Base-by-base conservation (phyloP, 2,113 vertebrate species). In the Bolborhynchus lineola region DNA sequence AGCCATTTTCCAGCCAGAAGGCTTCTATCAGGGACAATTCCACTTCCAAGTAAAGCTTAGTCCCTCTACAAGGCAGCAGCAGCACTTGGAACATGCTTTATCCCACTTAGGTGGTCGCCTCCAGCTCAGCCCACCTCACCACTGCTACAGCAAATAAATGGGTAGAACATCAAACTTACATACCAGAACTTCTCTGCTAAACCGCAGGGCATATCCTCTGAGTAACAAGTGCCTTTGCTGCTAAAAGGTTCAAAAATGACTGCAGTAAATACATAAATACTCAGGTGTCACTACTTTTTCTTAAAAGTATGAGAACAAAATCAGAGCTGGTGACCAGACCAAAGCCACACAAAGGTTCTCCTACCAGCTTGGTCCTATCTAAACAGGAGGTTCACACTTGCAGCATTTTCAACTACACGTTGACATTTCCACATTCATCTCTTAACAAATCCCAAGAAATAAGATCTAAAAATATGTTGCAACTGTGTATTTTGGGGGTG, bases 401-500 rank as follows among this genome's bases (percentile, higher is more conserved):
- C 42, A 37, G 11, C 6, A 2, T 64, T 53, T 82, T 37, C 69
- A 72, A 46, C 31, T 33, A 21, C 52, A 37, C 24, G 70, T 47
- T 41, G 63, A 31, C 52, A 72, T 29, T 60, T 68, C 70, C 80
- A 70, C 24, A 23, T 50, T 84, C 50, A 64, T 70, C 42, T 81
- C 68, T 17, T 17, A 59, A 60, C 1, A 4, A 67, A 75, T 35
- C 65, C 55, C 28, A 75, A 80, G 72, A 91, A 93, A 75, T 53
- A 75, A 47, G 35, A 71, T 63, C 86, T 90, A 82, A 64, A 95
- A 90, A 59, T 91, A 95, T 64, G 82, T 81, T 31, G 63, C 69
- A 92, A 93, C 63, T 72, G 52, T 65, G 41, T 90, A 88, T 88
- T 93, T 92, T 63, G 57, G n/a, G 78, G 79, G 41, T 79, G 82